These are phyloP conservation scores for Folsomia candida DNA, from an alignment of 2,888 invertebrate species.

Conservation along the genomic window DNA sequence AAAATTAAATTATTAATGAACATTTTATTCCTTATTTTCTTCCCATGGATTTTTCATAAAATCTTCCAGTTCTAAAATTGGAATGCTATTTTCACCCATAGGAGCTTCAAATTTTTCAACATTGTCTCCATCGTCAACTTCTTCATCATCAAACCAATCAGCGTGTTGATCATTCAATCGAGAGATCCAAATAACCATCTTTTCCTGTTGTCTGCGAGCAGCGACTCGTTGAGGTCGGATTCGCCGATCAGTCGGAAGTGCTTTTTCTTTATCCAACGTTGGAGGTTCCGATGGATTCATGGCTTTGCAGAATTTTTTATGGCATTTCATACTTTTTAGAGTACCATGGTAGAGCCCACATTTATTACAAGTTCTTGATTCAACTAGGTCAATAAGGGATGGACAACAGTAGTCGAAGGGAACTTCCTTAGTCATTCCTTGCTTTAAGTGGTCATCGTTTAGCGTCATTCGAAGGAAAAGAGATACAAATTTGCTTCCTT, in stretches of 20 bases:
- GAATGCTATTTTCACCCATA: too few species aligned
- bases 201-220: conserved; percentile 13
- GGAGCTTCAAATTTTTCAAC: too few species aligned
- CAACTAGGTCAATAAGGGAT: background rate
- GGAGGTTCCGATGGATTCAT: too few species aligned
- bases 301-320: conserved; percentile 9
- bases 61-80: too few species aligned
- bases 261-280: background rate
- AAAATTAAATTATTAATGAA: too few species aligned
- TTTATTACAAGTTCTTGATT: conserved; percentile 8
- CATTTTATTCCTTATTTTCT: too few species aligned
- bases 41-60: too few species aligned
- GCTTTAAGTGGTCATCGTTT: background rate
- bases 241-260: background rate
- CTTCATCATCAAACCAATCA: too few species aligned
- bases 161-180: conserved; percentile 15
- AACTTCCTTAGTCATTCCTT: background rate
- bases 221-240: conserved; percentile 14
- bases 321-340: conserved; percentile 13
- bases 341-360: conserved; percentile 20
- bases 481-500: conserved; percentile 20
- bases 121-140: conserved; percentile 19
- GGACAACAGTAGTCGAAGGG: conserved; percentile 24
- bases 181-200: conserved; percentile 15
- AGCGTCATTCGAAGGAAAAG: background rate